A percentile compares a stretch with the other conserved stretches of the same genome.
These are phyloP conservation scores for Myopa testacea DNA, from an alignment of 2,888 invertebrate species.

Conservation along the genomic window DNA sequence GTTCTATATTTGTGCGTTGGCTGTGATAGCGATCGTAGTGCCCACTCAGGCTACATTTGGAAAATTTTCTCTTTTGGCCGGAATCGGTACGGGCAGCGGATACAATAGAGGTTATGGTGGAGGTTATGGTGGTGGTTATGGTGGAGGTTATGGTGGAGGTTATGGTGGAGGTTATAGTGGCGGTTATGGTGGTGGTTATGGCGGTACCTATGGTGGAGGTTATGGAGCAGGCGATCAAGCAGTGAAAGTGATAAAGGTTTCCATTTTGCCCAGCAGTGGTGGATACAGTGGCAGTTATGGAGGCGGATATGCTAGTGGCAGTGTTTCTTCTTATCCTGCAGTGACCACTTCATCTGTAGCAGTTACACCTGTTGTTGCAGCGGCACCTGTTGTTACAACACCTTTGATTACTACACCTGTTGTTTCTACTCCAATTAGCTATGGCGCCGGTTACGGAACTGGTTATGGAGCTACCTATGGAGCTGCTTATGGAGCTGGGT, in stretches of 20 bases:
- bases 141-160: constrained; percentile 40
- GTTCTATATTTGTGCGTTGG: constrained; percentile 17
- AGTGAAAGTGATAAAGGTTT: constrained; percentile 3
- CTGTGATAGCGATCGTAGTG: constrained; percentile 39
- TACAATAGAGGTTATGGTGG: constrained; percentile 24
- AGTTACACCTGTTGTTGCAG: constrained; percentile 17
- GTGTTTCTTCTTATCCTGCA: constrained; percentile 38
- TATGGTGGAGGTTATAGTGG: constrained; percentile 35
- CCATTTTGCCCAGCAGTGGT: constrained; percentile 9
- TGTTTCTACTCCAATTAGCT: constrained; percentile 3
- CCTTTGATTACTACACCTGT: constrained; percentile 7
- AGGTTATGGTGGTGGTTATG: constrained; percentile 39
- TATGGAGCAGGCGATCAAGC: neutral
- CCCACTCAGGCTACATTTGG: constrained; percentile 56
- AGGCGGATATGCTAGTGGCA: constrained; percentile 37
- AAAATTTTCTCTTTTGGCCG: constrained; percentile 55
- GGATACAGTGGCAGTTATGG: constrained; percentile 38
- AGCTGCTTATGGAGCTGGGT: constrained; percentile 29
- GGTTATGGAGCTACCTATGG: constrained; percentile 28
- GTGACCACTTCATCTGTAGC: constrained; percentile 23
- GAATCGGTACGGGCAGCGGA: constrained; percentile 41
- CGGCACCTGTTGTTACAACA: neutral
- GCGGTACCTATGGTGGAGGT: constrained; percentile 38
- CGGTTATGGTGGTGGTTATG: constrained; percentile 39
- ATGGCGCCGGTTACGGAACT: constrained; percentile 29